Conservation (phyloP, 2,113 vertebrate species). For the Crotalus horridus region DNA sequence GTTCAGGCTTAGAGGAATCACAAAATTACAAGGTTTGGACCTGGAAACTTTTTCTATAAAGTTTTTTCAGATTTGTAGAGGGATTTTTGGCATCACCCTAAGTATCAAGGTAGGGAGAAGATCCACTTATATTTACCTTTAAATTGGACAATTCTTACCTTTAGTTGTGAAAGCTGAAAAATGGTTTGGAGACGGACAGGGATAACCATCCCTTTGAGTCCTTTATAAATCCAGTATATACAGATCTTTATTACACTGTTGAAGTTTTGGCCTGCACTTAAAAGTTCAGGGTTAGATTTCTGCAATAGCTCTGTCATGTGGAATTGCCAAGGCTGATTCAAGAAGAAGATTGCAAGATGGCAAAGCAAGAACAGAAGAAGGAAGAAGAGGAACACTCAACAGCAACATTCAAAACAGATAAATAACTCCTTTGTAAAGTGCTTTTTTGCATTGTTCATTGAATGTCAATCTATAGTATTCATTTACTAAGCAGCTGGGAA, state of each 20-base stretch:
- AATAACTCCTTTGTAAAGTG: conserved; percentile 6
- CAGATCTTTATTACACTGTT: not conserved
- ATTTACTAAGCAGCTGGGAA: not conserved
- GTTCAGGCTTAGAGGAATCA: not conserved
- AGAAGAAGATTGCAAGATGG: not conserved
- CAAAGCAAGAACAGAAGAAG: not conserved
- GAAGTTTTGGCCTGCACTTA: not conserved
- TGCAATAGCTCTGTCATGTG: not conserved
- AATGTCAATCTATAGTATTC: not conserved
- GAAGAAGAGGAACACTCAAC: not conserved
- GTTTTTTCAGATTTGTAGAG: not conserved
- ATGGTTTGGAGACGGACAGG: not conserved
- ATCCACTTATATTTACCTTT: not conserved
- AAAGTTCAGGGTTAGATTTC: not conserved
- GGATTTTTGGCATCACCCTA: not conserved
- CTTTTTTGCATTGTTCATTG: not conserved
- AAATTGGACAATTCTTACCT: not conserved
- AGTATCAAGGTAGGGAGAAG: not conserved
- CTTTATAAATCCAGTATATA: not conserved
- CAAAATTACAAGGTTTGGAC: not conserved
- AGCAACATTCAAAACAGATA: not conserved
- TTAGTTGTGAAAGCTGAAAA: not conserved
- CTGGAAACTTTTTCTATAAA: not conserved
- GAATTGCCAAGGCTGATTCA: not conserved
- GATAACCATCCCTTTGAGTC: not conserved